Percentiles rank a stretch among this genome's conserved stretches.
phyloP scores from a whole-genome alignment of 2,113 vertebrate species.

The Aramus guarauna region DNA sequence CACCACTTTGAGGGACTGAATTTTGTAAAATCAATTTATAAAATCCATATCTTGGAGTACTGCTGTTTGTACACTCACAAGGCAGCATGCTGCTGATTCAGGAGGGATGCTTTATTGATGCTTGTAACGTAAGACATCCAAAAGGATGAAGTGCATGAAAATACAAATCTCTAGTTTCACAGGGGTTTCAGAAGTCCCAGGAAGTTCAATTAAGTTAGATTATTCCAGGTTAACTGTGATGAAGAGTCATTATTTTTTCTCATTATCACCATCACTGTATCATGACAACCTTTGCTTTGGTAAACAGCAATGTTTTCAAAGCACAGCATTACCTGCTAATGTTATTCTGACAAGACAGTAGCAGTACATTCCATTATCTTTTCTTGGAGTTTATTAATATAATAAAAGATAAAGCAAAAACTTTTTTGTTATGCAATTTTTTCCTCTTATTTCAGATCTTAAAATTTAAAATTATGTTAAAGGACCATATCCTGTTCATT shows the following conservation, averaged over 20 bases:
- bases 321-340: neutral
- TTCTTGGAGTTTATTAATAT: neutral
- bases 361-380: neutral
- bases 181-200: neutral
- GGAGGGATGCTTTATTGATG: neutral
- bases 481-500: neutral
- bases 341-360: neutral
- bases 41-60: neutral
- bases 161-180: neutral
- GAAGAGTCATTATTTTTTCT: neutral
- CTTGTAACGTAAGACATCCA: neutral
- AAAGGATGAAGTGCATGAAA: neutral
- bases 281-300: neutral
- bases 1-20: neutral
- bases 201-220: neutral
- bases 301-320: neutral
- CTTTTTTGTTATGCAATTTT: neutral
- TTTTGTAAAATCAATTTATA: neutral
- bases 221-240: neutral
- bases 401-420: neutral
- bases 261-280: neutral
- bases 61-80: neutral
- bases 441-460: neutral
- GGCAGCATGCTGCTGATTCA: neutral
- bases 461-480: neutral